Percentiles rank a stretch among this genome's conserved stretches.
These are phyloP conservation scores for Leistus spinibarbis DNA, from an alignment of 2,888 invertebrate species.

Conservation along the genomic window DNA sequence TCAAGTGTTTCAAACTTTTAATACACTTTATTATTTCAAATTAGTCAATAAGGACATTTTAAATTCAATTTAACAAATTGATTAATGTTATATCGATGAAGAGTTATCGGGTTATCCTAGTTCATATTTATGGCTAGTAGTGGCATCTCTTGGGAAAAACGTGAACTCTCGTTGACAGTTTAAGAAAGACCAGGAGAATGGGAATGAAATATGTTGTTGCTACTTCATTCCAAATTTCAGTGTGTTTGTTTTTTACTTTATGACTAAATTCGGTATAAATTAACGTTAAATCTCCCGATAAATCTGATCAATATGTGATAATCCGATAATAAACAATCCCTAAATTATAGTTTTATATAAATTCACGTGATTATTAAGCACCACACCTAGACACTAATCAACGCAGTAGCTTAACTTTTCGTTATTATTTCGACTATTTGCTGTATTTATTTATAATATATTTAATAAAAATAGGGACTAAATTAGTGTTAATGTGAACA, in stretches of 20 bases:
- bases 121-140: no score
- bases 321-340: background rate
- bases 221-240: background rate
- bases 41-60: no score
- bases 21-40: no score
- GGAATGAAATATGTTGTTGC: background rate
- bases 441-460: no score
- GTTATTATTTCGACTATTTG: slow-evolving; percentile 2
- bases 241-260: background rate
- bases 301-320: background rate
- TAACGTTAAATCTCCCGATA: background rate
- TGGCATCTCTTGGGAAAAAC: background rate
- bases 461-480: no score
- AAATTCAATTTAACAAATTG: background rate
- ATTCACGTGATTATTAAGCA: background rate
- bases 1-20: no score
- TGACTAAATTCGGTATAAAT: background rate
- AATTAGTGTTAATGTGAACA: no score
- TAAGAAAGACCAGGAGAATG: background rate
- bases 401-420: background rate
- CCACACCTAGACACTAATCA: background rate
- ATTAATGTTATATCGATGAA: background rate
- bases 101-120: no score
- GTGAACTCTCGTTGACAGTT: background rate
- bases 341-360: background rate